Base-by-base conservation (phyloP, 2,113 vertebrate species). In the Nothobranchius kuhntae region DNA sequence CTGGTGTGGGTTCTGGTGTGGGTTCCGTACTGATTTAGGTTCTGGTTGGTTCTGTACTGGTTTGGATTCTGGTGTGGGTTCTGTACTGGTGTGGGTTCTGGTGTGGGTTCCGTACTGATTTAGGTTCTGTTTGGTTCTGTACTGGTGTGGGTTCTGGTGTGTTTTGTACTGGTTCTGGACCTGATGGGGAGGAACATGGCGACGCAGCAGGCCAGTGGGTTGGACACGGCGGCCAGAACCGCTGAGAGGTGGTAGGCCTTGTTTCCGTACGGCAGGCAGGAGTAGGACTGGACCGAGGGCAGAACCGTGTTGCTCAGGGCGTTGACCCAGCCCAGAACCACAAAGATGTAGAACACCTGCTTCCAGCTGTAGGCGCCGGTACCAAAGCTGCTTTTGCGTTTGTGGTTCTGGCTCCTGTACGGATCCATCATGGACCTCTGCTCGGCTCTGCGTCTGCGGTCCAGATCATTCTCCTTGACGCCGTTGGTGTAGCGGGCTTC, bases 271-370 rank as follows among this genome's bases (percentile, higher is more conserved):
- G 94, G 94, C 72, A 95, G 64, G 65, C 94, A 95, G 0, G 94
- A 93, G 84, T 95, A 95, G 14, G 94, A 93, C 88, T 95, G 94
- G 45, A 95, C 90, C 0, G 94, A 92, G 0, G 94, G 94, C 0
- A 95, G 85, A n/a, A 92, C 90, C 4, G 84, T 89, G 21, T 95
- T 95, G 71, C 89, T 93, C 75, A 95, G 84, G 7, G 89, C 91
- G 2, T 93, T 94, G 0, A 63, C 84, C 94, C 94, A 95, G 40
- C 70, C 89, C 68, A 95, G 82, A 36, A 92, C 55, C n/a, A 57
- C 65, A 21, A 94, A 95, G 83, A 95, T 91, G 62, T 87, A 93
- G 6, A 88, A 24, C 61, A 88, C 76, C 81, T 94, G 85, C 21
- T 51, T 35, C 86, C 81, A 72, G 58, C 89, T 91, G 86, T 91